Evolutionary conservation across 2,797 vertebrate genomes (phyloP), one percentile per base, ranked within the genome.

Genomic region (Catostomus latipinnis): DNA sequence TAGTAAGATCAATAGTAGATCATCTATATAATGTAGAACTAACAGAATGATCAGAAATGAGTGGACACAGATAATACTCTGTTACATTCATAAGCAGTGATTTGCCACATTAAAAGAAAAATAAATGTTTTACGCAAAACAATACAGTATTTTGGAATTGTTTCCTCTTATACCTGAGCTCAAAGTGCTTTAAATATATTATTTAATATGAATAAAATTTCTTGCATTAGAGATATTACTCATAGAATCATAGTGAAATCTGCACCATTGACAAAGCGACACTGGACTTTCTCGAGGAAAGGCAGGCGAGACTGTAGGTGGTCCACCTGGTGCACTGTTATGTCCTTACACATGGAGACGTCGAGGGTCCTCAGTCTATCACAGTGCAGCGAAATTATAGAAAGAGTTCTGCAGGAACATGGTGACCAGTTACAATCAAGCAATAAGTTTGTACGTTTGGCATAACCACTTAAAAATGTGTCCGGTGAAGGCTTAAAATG

Each of bases 331-430:
- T 89, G 81, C 18, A 90, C 67, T 0, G 88, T 93, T 76, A 96
- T 91, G 12, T 93, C 89, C 76, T 92, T 91, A 81, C 95, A 96
- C 92, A 91, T 90, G 56, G 95, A 94, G 74, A 97, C 83, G 72
- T 96, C 95, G 45, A 96, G 88, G 0, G 92, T 92, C 78, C 79
- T 91, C 69, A 97, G 91, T 43, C 93, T 91, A 72, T 84, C 91
- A 71, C 96, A 96, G 70, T 91, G 89, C 81, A 90, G 90, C 5
- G 85, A 74, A 67, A 95, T 90, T 9, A 91, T 82, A 12, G 85
- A 87, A 90, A 97, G 83, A 0, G 94, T 94, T 77, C 96, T 96
- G 92, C 12, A 54, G 66, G 68, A 63, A 82, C 8, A 80, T 1
- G 52, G 6, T 5, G 9, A 71, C 0, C 5, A 16, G 12, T 68